Evolutionary conservation across 1,140 invertebrate species (phyloP).

Genomic region (Philopotamus ludificatus): DNA sequence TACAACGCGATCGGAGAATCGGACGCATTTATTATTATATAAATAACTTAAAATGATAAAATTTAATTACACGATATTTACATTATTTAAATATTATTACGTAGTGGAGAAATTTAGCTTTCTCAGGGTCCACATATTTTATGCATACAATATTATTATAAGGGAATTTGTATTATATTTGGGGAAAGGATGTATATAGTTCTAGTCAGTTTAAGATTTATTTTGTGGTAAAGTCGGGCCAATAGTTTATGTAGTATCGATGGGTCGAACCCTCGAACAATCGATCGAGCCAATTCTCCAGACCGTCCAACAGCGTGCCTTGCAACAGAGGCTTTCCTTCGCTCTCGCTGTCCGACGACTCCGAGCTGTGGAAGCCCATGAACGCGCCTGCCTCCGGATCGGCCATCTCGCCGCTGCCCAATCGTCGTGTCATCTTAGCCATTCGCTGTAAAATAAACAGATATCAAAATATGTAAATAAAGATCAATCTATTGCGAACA

Average conservation of each 20-base stretch:
- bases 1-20: too few relatives aligned
- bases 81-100: conserved; percentile 9
- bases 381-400: conserved; percentile 78
- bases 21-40: too few relatives aligned
- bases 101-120: conserved; percentile 3
- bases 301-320: conserved; percentile 77
- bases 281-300: conserved; percentile 95
- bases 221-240: conserved; percentile 85
- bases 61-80: conserved; percentile 17
- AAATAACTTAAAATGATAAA: conserved; percentile 3
- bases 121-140: conserved; percentile 4
- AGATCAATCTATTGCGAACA: too few relatives aligned
- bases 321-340: conserved; percentile 52
- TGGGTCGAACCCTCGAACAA: conserved; percentile 94
- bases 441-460: conserved; percentile 60
- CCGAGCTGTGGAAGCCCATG: conserved; percentile 73
- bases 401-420: conserved; percentile 53
- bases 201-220: conserved; percentile 46
- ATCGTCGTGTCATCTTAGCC: conserved; percentile 63
- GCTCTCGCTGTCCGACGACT: conserved; percentile 67
- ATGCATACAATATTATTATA: neutral
- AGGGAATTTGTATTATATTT: neutral
- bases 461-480: too few relatives aligned
- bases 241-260: conserved; percentile 94
- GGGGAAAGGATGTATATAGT: neutral